Evolutionary conservation across 30 jellyfish, hydroid and myxozoan genomes (phyloP).

Genomic region (Catostylus mosaicus): DNA sequence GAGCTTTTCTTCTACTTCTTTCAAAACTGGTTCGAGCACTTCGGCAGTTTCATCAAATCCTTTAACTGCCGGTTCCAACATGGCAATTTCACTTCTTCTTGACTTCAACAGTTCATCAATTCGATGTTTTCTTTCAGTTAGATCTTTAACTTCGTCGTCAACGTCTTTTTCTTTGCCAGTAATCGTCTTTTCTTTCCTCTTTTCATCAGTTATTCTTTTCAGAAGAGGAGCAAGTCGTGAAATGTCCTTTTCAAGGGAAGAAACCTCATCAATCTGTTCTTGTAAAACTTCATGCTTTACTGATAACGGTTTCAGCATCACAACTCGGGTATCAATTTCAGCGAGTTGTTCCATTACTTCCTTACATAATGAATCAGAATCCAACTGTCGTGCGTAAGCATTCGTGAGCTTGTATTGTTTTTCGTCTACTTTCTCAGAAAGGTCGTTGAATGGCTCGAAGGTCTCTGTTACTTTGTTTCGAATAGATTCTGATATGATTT

Average conservation of each 20-base stretch:
- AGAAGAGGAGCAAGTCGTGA: slow-evolving; percentile 67
- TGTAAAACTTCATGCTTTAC: slow-evolving; percentile 67
- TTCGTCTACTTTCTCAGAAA: slow-evolving; percentile 84
- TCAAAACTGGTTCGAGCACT: slow-evolving; percentile 45
- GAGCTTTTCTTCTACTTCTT: slow-evolving; percentile 47
- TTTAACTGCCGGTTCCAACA: slow-evolving; percentile 65
- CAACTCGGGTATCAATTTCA: slow-evolving; percentile 70
- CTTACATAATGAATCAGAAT: slow-evolving; percentile 38
- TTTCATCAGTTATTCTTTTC: slow-evolving; percentile 48
- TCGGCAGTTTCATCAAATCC: slow-evolving; percentile 49
- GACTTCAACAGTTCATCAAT: slow-evolving; percentile 29
- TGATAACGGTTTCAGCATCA: slow-evolving; percentile 73
- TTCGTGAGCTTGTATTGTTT: slow-evolving; percentile 73
- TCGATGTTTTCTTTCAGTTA: slow-evolving; percentile 55
- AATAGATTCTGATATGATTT: slow-evolving; percentile 49
- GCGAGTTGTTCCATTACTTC: slow-evolving; percentile 68
- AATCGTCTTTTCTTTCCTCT: slow-evolving; percentile 26
- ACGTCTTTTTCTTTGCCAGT: slow-evolving; percentile 31
- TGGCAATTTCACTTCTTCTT: slow-evolving; percentile 66
- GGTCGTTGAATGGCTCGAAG: slow-evolving; percentile 69
- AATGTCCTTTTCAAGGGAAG: slow-evolving; percentile 76
- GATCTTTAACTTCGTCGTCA: slow-evolving; percentile 70
- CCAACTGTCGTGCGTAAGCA: slow-evolving; percentile 76
- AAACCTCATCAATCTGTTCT: slow-evolving; percentile 81
- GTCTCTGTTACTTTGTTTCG: slow-evolving; percentile 61